Evolutionary conservation across 1,140 invertebrate genomes (phyloP).

Genomic region (Atta colombica): DNA sequence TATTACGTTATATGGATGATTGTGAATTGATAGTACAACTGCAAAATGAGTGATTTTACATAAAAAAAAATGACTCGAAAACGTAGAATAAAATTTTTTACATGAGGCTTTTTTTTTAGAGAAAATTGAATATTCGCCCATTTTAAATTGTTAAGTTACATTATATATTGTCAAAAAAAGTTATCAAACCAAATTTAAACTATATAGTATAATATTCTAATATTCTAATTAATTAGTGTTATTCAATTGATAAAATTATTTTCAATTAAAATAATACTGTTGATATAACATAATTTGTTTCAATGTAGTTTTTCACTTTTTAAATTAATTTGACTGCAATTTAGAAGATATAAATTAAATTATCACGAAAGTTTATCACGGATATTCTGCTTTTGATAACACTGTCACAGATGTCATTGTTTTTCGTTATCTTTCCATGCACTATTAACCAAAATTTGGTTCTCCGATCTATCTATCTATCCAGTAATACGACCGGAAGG

Average conservation of each 20-base stretch:
- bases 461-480: conserved; percentile 28
- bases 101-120: too few species aligned
- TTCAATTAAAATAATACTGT: too few species aligned
- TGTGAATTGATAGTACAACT: too few species aligned
- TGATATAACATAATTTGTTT: too few species aligned
- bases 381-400: background rate
- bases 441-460: background rate
- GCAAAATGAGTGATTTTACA: too few species aligned
- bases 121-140: too few species aligned
- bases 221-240: background rate
- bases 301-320: background rate
- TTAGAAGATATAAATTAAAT: background rate
- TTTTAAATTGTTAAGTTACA: too few species aligned
- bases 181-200: background rate
- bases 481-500: conserved; percentile 12
- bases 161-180: background rate
- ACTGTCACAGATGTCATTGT: background rate
- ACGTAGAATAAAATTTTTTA: too few species aligned
- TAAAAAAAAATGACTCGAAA: too few species aligned
- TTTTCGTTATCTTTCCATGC: background rate
- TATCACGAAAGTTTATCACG: background rate
- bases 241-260: too few species aligned
- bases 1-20: too few species aligned
- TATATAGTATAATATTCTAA: background rate
- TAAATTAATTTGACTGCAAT: background rate